phyloP scores from a whole-genome alignment of 2,888 invertebrate genomes.

The Elysia crispata region DNA sequence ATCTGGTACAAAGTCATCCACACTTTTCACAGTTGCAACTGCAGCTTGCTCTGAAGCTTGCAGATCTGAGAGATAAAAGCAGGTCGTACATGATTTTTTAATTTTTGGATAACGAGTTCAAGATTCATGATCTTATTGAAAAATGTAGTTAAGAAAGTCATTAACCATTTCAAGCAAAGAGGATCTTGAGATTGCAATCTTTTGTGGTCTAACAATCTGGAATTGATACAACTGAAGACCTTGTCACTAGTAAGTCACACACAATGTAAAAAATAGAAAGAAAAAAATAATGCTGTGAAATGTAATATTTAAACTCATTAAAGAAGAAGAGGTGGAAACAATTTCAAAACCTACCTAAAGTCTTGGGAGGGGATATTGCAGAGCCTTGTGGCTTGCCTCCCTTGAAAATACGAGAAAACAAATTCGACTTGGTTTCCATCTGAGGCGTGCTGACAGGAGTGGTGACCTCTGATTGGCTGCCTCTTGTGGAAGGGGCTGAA shows the following conservation, averaged over 20 bases:
- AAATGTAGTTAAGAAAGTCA: too few species aligned
- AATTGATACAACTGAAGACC: background rate
- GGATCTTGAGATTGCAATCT: too few species aligned
- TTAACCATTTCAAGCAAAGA: too few species aligned
- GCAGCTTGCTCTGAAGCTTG: background rate
- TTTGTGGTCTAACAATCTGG: too few species aligned
- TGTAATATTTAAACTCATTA: slow-evolving; percentile 61
- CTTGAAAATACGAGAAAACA: slow-evolving; percentile 73
- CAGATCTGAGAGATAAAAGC: slow-evolving; percentile 1
- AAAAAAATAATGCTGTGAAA: background rate
- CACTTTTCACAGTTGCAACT: slow-evolving; percentile 78
- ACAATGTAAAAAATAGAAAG: background rate
- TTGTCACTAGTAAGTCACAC: background rate
- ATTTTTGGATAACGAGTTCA: too few species aligned
- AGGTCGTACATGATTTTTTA: too few species aligned
- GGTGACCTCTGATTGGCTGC: slow-evolving; percentile 49
- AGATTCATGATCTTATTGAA: too few species aligned
- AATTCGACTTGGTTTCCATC: slow-evolving; percentile 67
- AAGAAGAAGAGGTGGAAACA: slow-evolving; percentile 67
- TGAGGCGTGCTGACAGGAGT: slow-evolving; percentile 51
- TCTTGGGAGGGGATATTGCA: slow-evolving; percentile 30
- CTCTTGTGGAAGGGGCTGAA: slow-evolving; percentile 41
- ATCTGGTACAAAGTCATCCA: slow-evolving; percentile 87
- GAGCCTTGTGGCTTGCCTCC: slow-evolving; percentile 47
- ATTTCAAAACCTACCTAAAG: background rate